Evolutionary conservation across 2,797 vertebrate genomes (phyloP).

Genomic region (Ambastaia sidthimunki): DNA sequence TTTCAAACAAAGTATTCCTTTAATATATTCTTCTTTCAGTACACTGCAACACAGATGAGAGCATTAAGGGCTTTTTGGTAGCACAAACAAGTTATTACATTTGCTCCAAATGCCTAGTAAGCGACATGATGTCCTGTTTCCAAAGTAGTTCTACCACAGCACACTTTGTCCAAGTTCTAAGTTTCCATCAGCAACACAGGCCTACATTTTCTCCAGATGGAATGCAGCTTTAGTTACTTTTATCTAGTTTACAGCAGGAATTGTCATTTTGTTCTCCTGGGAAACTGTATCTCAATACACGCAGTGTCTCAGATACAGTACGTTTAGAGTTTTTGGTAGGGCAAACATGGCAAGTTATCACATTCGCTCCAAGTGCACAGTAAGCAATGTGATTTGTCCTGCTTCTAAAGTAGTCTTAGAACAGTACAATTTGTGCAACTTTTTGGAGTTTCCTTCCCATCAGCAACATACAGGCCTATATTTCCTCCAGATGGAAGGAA

Average conservation of each 20-base stretch:
- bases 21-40: background rate
- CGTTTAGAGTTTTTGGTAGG: conserved; percentile 15
- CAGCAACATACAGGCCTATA: conserved; percentile 72
- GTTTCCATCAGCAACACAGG: conserved; percentile 71
- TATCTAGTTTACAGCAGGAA: background rate
- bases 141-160: background rate
- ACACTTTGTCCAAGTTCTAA: conserved; percentile 68
- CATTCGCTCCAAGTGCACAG: background rate
- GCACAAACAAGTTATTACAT: conserved; percentile 5
- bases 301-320: conserved; percentile 3
- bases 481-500: conserved; percentile 69
- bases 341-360: conserved; percentile 4
- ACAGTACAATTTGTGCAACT: conserved; percentile 55
- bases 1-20: background rate
- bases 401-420: background rate
- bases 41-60: background rate
- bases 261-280: conserved; percentile 8
- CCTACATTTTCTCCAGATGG: conserved; percentile 73
- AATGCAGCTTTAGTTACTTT: background rate
- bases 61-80: background rate
- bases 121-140: conserved; percentile 4
- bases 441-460: conserved; percentile 75
- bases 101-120: conserved; percentile 4
- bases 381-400: conserved; percentile 29
- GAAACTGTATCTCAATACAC: conserved; percentile 4